These are phyloP conservation scores for Azorinus chamasolen DNA, from an alignment of 2,888 invertebrate genomes.

Conservation along the genomic window DNA sequence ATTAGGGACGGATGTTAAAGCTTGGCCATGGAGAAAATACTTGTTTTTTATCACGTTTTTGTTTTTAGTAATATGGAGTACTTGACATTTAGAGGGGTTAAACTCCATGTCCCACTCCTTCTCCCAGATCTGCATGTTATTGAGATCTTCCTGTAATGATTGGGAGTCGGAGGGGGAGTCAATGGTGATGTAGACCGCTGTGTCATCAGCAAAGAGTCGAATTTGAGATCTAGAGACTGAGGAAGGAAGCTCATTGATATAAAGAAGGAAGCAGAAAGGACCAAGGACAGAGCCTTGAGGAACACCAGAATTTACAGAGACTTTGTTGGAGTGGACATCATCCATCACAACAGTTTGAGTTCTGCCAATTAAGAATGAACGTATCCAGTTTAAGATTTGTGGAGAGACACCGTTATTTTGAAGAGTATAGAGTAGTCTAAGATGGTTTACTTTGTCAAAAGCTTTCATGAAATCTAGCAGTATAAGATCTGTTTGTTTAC, in stretches of 20 bases:
- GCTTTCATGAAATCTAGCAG: constrained; percentile 29
- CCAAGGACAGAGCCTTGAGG: constrained; percentile 36
- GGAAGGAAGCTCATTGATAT: constrained; percentile 17
- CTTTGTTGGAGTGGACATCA: constrained; percentile 6
- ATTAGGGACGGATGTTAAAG: constrained; percentile 3
- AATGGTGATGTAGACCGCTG: constrained; percentile 5
- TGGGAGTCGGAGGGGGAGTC: constrained; percentile 7
- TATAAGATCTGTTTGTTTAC: constrained; percentile 30
- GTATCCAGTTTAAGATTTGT: constrained; percentile 13
- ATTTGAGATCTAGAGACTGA: constrained; percentile 11
- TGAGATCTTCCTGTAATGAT: constrained; percentile 8
- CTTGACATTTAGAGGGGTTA: constrained; percentile 27
- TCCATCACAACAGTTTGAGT: constrained; percentile 21
- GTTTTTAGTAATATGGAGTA: constrained; percentile 18
- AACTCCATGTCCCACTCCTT: constrained; percentile 24
- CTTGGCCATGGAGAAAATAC: constrained; percentile 20
- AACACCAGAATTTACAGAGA: constrained; percentile 21
- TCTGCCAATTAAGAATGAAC: constrained; percentile 22
- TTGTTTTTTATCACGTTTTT: neutral
- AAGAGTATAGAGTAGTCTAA: constrained; percentile 17
- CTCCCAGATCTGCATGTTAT: constrained; percentile 10
- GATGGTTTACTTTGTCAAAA: constrained; percentile 36
- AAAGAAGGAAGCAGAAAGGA: constrained; percentile 18
- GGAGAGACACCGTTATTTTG: constrained; percentile 19
- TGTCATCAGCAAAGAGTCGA: no score